Evolutionary conservation across 2,888 invertebrate genomes (phyloP).

Genomic region (Sphaeridia pumilis): DNA sequence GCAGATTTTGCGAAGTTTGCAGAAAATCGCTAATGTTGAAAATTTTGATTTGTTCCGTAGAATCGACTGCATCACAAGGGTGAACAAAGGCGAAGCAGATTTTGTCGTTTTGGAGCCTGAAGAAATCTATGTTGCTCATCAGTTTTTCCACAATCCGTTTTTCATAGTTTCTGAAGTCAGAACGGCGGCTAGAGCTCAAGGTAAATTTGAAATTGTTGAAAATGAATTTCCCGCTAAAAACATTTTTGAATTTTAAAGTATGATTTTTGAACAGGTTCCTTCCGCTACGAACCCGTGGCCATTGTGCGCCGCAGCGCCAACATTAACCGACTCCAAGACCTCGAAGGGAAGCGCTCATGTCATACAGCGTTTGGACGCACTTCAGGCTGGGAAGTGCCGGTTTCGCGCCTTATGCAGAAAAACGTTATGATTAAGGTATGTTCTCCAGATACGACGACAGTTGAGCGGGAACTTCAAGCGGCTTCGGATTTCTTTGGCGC

Average conservation of each 20-base stretch:
- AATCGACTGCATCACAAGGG: constrained; percentile 62
- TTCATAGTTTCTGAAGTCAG: constrained; percentile 63
- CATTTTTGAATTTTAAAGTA: too few species aligned
- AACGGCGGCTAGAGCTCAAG: constrained; percentile 61
- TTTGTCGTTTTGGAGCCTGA: constrained; percentile 72
- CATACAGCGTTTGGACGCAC: constrained; percentile 78
- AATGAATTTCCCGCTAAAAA: too few species aligned
- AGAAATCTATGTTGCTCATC: constrained; percentile 60
- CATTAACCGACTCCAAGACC: constrained; percentile 53
- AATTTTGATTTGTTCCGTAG: too few species aligned
- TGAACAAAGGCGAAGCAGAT: constrained; percentile 66
- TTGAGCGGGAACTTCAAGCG: constrained; percentile 70
- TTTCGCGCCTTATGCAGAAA: constrained; percentile 52
- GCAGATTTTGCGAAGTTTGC: too few species aligned
- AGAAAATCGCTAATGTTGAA: too few species aligned
- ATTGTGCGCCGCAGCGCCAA: constrained; percentile 64
- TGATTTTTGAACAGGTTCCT: too few species aligned
- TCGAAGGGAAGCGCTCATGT: constrained; percentile 60
- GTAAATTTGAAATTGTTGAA: too few species aligned
- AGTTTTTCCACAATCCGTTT: constrained; percentile 52
- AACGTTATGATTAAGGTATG: constrained; percentile 54
- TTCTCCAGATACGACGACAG: constrained; percentile 55
- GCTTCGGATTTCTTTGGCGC: constrained; percentile 65
- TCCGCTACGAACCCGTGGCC: constrained; percentile 69
- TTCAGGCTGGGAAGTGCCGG: constrained; percentile 65